Evolutionary conservation across 2,113 vertebrate genomes (phyloP), one percentile per base, ranked within the genome.

Genomic region (Ailurus styani): DNA sequence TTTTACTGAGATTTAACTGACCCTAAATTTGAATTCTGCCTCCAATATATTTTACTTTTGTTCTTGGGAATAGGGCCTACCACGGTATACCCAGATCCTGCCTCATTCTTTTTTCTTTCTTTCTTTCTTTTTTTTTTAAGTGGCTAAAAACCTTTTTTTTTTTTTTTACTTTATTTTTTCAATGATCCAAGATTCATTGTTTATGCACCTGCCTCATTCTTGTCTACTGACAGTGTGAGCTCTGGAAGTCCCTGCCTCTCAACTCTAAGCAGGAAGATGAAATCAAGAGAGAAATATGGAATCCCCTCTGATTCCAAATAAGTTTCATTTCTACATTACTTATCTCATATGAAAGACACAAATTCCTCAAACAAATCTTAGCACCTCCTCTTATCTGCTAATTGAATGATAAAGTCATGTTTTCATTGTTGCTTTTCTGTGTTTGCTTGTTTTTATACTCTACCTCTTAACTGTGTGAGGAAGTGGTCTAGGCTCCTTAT

Each of bases 61-160:
- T 47, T 73, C 15, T 52, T 90, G 25, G 9, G 47, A 21, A 13
- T 68, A 10, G 18, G 25, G 40, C 8, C 37, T 57, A 45, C 5
- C 14, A 25, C 52, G 0, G 0, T 31, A 23, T 1, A 0, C 14
- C 23, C 6, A 0, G 12, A 7, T 47, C 7, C 14, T 37, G 2
- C 2, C 2, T 54, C 68, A 25, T 23, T 6, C 11, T 75, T 12
- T n/a, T n/a, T n/a, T n/a, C n/a, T n/a, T n/a, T n/a, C n/a, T n/a
- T n/a, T n/a, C n/a, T n/a, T n/a, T n/a, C n/a, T n/a, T n/a, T n/a
- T n/a, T n/a, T n/a, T n/a, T n/a, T n/a, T n/a, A n/a, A n/a, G n/a
- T n/a, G n/a, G n/a, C n/a, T n/a, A n/a, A n/a, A n/a, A n/a, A n/a
- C n/a, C n/a, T n/a, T n/a, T n/a, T n/a, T n/a, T n/a, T n/a, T n/a